A percentile compares a stretch with the other conserved stretches of the same genome.
phyloP scores from a whole-genome alignment of 2,888 invertebrate genomes.

The Drosophila picticornis region DNA sequence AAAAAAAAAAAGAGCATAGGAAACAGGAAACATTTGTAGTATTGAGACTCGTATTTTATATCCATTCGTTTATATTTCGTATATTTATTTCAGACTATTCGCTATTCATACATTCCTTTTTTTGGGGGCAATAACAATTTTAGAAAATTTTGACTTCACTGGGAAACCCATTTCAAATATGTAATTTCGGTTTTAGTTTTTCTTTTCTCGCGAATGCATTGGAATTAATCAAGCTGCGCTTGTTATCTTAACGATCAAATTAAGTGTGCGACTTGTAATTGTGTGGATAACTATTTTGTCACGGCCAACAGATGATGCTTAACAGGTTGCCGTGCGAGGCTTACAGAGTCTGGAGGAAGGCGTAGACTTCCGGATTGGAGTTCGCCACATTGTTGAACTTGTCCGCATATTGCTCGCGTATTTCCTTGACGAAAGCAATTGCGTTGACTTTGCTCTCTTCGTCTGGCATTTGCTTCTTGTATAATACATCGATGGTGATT shows the following conservation, averaged over 20 bases:
- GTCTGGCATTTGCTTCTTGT: slow-evolving; percentile 86
- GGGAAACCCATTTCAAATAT: slow-evolving; percentile 25
- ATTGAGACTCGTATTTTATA: not conserved
- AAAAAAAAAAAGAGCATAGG: not conserved
- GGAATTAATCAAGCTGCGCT: slow-evolving; percentile 22
- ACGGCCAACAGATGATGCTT: not conserved
- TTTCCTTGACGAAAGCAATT: slow-evolving; percentile 86
- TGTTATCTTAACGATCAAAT: slow-evolving; percentile 2
- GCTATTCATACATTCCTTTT: slow-evolving; percentile 31
- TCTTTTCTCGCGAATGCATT: slow-evolving; percentile 4
- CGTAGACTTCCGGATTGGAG: slow-evolving; percentile 78
- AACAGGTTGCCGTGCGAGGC: not conserved
- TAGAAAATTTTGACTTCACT: slow-evolving; percentile 12
- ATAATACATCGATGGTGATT: slow-evolving; percentile 86
- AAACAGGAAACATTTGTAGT: not conserved
- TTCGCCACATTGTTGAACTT: slow-evolving; percentile 86
- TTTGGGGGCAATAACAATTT: slow-evolving; percentile 24
- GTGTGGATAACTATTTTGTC: slow-evolving; percentile 4
- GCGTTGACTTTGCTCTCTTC: slow-evolving; percentile 78
- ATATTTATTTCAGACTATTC: slow-evolving; percentile 61
- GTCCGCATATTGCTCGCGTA: slow-evolving; percentile 87
- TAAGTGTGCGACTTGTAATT: slow-evolving; percentile 6
- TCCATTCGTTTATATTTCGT: slow-evolving; percentile 11
- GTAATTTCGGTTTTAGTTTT: not conserved
- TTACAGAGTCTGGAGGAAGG: slow-evolving; percentile 82